phyloP scores from a whole-genome alignment of 2,888 invertebrate genomes.

The Eretmocerus hayati region DNA sequence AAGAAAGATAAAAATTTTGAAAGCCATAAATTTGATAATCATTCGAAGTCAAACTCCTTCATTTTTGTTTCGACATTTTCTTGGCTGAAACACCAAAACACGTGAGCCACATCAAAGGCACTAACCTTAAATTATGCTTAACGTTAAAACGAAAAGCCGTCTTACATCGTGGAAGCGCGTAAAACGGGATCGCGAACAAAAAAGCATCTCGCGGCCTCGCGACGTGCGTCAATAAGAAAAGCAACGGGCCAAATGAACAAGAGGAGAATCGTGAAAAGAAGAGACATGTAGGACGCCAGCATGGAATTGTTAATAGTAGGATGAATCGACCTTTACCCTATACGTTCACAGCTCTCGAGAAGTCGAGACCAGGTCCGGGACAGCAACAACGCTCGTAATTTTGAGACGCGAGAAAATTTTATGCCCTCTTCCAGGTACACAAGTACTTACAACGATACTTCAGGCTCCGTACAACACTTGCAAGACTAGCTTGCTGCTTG shows the following conservation, averaged over 20 bases:
- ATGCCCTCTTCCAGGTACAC: constrained; percentile 17
- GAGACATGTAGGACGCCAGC: neutral
- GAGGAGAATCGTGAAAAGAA: neutral
- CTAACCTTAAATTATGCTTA: constrained; percentile 17
- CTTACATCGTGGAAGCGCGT: constrained; percentile 7
- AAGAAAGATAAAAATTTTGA: too few relatives aligned
- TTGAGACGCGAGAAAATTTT: constrained; percentile 18
- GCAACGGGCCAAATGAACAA: neutral
- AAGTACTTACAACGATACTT: neutral
- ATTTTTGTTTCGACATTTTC: too few relatives aligned
- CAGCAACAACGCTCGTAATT: constrained; percentile 16
- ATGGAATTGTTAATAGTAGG: neutral
- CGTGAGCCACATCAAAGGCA: too few relatives aligned
- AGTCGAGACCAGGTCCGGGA: neutral
- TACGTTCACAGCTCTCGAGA: neutral
- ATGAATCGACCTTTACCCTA: constrained; percentile 6
- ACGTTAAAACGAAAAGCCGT: constrained; percentile 6
- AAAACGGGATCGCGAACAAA: constrained; percentile 6
- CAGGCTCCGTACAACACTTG: too few relatives aligned
- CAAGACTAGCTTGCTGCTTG: neutral
- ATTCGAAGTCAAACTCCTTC: too few relatives aligned
- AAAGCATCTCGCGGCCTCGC: neutral
- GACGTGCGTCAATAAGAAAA: too few relatives aligned
- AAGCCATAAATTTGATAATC: too few relatives aligned
- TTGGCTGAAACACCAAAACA: neutral